A percentile compares a stretch with the other conserved stretches of the same genome.
phyloP scores from a whole-genome alignment of 2,888 invertebrate species.

The Miltochrista miniata region DNA sequence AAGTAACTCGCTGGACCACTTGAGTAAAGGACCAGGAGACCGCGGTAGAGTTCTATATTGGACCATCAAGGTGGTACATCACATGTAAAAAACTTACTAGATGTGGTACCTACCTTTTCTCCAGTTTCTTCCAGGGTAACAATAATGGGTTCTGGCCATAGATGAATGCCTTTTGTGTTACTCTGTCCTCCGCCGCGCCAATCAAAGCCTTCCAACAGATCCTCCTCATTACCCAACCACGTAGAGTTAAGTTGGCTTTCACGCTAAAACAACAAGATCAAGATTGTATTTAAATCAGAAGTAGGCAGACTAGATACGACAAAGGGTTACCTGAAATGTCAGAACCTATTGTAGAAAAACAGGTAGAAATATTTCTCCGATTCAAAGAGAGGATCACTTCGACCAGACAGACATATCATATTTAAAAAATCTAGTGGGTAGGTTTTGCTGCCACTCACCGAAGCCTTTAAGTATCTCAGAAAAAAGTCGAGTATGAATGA shows the following conservation, averaged over 20 bases:
- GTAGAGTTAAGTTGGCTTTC: conserved; percentile 26
- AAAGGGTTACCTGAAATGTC: no score
- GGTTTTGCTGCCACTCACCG: conserved; percentile 29
- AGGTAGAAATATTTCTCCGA: no score
- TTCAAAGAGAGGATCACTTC: background rate
- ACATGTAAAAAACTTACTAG: no score
- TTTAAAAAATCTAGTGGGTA: background rate
- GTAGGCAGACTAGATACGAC: background rate
- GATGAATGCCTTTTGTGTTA: conserved; percentile 96
- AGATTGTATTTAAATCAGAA: background rate
- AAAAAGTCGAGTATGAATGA: conserved; percentile 54
- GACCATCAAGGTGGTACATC: no score
- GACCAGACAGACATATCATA: background rate
- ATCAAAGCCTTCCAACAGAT: conserved; percentile 92
- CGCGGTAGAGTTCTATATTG: no score
- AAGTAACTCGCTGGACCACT: no score
- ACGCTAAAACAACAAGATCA: conserved; percentile 20
- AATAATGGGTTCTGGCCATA: conserved; percentile 94
- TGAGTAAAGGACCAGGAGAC: no score
- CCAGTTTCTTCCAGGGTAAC: conserved; percentile 75
- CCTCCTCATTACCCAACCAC: conserved; percentile 88
- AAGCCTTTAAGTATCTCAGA: conserved; percentile 44
- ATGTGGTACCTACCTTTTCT: conserved; percentile 38
- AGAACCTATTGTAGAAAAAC: no score
- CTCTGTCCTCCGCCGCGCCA: conserved; percentile 97